phyloP scores from a whole-genome alignment of 2,888 invertebrate species.

The Gastracanthus pulcherrimus region DNA sequence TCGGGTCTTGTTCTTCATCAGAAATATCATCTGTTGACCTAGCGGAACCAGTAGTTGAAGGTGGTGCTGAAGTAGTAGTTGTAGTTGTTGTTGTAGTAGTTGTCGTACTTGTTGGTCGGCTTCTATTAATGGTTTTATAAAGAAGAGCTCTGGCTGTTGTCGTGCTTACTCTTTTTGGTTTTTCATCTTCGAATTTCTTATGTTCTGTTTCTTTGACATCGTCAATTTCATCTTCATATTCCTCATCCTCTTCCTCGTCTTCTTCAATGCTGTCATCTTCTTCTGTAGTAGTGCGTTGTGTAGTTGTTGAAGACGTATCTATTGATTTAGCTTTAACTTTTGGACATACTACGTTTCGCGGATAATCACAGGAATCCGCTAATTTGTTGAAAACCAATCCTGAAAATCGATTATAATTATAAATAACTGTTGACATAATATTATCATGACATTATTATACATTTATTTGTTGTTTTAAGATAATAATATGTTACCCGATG shows the following conservation, averaged over 20 bases:
- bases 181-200: conserved; percentile 75
- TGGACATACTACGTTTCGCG: conserved; percentile 91
- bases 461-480: no score
- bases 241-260: conserved; percentile 78
- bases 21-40: conserved; percentile 61
- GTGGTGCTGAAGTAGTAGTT: conserved; percentile 35
- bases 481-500: no score
- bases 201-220: conserved; percentile 78
- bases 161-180: conserved; percentile 70
- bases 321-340: conserved; percentile 79
- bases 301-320: conserved; percentile 77
- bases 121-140: conserved; percentile 74
- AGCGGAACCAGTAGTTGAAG: conserved; percentile 44
- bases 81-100: conserved; percentile 65
- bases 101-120: conserved; percentile 69
- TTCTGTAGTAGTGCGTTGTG: conserved; percentile 79
- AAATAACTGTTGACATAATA: no score
- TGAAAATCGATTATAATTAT: no score
- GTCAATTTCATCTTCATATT: conserved; percentile 77
- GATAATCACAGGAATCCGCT: conserved; percentile 95
- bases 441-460: no score
- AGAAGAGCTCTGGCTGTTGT: conserved; percentile 69
- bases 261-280: conserved; percentile 75
- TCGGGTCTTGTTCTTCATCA: conserved; percentile 85
- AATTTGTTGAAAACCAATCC: conserved; percentile 94